phyloP scores from a whole-genome alignment of 2,113 vertebrate species.

The Crypturellus undulatus region DNA sequence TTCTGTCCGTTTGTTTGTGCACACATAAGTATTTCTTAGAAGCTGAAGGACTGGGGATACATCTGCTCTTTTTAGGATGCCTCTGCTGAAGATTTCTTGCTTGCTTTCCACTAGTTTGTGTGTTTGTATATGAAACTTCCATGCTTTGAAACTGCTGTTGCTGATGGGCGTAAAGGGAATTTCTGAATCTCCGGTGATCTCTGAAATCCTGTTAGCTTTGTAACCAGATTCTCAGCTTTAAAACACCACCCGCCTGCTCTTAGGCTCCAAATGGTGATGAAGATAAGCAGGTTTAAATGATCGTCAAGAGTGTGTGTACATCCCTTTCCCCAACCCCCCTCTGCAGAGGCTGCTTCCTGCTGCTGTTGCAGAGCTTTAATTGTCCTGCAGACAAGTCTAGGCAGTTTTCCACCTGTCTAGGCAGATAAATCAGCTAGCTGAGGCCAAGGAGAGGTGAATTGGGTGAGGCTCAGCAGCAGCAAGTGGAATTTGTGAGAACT shows the following conservation, averaged over 20 bases:
- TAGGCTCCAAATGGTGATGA: background rate
- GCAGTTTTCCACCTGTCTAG: background rate
- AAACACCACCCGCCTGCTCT: background rate
- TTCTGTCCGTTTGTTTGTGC: no score
- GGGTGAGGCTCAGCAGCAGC: background rate
- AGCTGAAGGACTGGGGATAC: background rate
- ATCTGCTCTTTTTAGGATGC: background rate
- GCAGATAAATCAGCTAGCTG: background rate
- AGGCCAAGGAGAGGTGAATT: background rate
- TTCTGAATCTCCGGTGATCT: slow-evolving; percentile 47
- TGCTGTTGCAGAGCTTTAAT: background rate
- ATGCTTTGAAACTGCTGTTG: background rate
- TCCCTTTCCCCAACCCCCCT: background rate
- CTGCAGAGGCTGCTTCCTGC: background rate
- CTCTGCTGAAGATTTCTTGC: background rate
- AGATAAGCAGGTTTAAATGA: slow-evolving; percentile 61
- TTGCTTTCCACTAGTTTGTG: background rate
- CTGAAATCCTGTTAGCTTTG: slow-evolving; percentile 61
- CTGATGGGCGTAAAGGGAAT: background rate
- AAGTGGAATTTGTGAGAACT: background rate
- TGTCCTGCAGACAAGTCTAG: background rate
- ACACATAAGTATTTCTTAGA: background rate
- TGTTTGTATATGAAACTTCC: background rate
- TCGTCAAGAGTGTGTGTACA: background rate
- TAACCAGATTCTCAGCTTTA: slow-evolving; percentile 54